Base-by-base conservation (phyloP, 2,888 invertebrate genomes). In the Argyra leucocephala region DNA sequence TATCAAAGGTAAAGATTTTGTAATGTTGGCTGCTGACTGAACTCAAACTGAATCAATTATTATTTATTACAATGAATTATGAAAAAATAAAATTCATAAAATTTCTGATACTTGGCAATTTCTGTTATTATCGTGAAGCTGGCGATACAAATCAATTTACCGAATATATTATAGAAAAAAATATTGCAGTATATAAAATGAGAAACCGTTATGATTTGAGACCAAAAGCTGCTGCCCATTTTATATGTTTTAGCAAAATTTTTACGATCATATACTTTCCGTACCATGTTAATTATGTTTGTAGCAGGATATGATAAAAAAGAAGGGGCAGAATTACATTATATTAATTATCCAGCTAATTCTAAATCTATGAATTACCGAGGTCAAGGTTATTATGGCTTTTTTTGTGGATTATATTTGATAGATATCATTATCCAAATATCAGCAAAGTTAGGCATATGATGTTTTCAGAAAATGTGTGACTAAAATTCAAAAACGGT, bases 141-240 rank as follows among this genome's bases (percentile, higher is more conserved):
- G 99, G 99, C 1, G 99, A 99, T 76, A 92, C 96, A 1, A 90
- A 89, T 61, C 97, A 99, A 77, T 99, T 99, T 81, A 93, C 97
- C 1, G 98, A 99, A 77, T 99, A 94, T 76, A 96, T n/a, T n/a
- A n/a, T 98, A 73, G 89, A 91, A 3, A 98, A 98, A 80, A 99
- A 99, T 78, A 91, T 99, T 72, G 96, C 97, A 72, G 82, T 99
- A 57, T 99, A 99, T 78, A 97, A 96, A 83, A 97, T 99, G 93
- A 86, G 96, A 69, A 96, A 99, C 80, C 95, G 95, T 4, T 99
- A 99, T 79, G 97, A 98, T 78, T 79, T 99, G 65, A 91, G 93
- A 12, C 95, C 98, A 0, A 85, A 87, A 70, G 91, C 95, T 22
- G 96, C 97, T 1, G 93, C 96, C 0, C 90, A 89, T 76, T 99